Conservation (phyloP, 2,797 vertebrate genomes). For the Coranthus polyacanthus region DNA sequence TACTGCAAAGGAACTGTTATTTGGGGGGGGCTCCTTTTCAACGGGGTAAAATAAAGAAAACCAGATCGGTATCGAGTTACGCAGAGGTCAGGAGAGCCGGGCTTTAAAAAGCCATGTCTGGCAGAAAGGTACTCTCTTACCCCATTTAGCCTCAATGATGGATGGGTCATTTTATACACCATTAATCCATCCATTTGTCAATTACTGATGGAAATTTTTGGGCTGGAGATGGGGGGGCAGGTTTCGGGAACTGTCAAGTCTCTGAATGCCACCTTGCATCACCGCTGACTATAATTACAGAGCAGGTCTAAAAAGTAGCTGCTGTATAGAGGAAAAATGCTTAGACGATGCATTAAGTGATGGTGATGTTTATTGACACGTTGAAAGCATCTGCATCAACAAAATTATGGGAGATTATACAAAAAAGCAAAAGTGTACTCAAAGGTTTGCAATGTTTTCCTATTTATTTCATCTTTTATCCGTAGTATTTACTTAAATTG, state of each 20-base stretch:
- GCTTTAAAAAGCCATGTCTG: constrained; percentile 51
- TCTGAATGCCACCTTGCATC: constrained; percentile 66
- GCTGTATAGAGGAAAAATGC: constrained; percentile 16
- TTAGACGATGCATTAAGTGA: constrained; percentile 26
- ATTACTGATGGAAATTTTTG: constrained; percentile 74
- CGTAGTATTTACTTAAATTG: background rate
- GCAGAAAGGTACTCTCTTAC: constrained; percentile 61
- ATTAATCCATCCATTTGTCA: constrained; percentile 81
- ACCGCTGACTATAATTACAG: constrained; percentile 65
- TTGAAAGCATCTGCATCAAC: too few relatives aligned
- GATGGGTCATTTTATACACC: constrained; percentile 79
- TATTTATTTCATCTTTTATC: too few relatives aligned
- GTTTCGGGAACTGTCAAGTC: constrained; percentile 67
- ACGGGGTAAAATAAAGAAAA: constrained; percentile 16
- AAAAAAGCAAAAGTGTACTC: too few relatives aligned
- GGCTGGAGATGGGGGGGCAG: constrained; percentile 27
- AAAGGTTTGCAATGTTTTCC: too few relatives aligned
- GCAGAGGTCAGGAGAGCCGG: constrained; percentile 54
- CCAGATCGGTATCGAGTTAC: constrained; percentile 27
- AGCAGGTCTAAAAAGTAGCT: constrained; percentile 47
- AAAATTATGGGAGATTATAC: constrained; percentile 37
- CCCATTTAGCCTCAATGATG: constrained; percentile 71
- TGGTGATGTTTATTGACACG: too few relatives aligned
- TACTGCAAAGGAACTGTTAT: too few relatives aligned
- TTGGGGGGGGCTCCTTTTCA: too few relatives aligned